Evolutionary conservation across 1,140 invertebrate species (phyloP).

Genomic region (Listronotus bonariensis): DNA sequence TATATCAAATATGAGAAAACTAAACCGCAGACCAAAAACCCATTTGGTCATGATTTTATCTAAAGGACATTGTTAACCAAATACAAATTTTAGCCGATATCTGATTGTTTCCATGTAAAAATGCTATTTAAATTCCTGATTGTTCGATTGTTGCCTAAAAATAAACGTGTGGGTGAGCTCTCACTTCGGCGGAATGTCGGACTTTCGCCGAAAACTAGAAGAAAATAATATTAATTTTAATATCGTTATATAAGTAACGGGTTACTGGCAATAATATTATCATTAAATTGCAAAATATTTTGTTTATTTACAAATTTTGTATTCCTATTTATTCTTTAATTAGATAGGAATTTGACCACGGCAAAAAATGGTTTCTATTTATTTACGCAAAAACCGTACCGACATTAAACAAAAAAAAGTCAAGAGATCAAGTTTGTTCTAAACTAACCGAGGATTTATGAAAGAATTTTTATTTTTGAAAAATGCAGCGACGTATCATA

Average conservation of each 20-base stretch:
- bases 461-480: no score
- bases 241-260: not conserved
- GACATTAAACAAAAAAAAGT: no score
- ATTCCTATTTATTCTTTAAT: no score
- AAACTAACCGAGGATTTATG: no score
- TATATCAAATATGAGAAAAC: conserved; percentile 11
- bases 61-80: conserved; percentile 30
- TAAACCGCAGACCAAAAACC: conserved; percentile 17
- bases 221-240: conserved; percentile 15
- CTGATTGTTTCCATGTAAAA: conserved; percentile 35
- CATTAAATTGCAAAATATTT: no score
- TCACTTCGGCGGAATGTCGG: conserved; percentile 22
- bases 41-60: conserved; percentile 28
- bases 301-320: not conserved
- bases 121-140: conserved; percentile 31
- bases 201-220: conserved; percentile 29
- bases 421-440: no score
- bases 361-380: no score
- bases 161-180: conserved; percentile 32
- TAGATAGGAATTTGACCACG: no score
- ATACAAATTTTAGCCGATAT: conserved; percentile 31
- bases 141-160: conserved; percentile 34
- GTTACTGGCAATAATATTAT: no score
- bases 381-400: no score
- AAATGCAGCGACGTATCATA: no score